Percentiles rank a stretch among this genome's conserved stretches.
These are phyloP conservation scores for Tylochromis polylepis DNA, from an alignment of 2,113 vertebrate species.

Conservation along the genomic window DNA sequence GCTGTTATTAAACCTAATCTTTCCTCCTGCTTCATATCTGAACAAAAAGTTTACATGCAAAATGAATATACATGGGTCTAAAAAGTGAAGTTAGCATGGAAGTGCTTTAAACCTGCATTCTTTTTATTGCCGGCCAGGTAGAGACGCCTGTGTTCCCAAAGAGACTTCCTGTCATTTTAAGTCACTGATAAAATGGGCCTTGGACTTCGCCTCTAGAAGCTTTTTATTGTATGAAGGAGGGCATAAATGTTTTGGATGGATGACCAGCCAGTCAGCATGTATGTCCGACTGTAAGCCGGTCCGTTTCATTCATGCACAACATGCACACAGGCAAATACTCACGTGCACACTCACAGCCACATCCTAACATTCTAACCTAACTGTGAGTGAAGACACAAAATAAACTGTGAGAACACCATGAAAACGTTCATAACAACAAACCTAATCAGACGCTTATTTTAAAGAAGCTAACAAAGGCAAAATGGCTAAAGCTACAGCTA, in stretches of 20 bases:
- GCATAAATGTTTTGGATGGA: background rate
- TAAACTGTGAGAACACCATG: too few species aligned
- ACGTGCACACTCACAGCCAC: background rate
- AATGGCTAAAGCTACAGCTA: background rate
- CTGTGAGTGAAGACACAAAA: too few species aligned
- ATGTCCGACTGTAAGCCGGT: background rate
- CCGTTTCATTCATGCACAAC: background rate
- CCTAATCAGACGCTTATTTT: background rate
- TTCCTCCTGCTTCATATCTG: background rate
- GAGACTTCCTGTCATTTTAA: too few species aligned
- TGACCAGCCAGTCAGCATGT: background rate
- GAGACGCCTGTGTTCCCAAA: too few species aligned
- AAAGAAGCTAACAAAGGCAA: background rate
- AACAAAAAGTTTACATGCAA: background rate
- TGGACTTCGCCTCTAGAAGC: too few species aligned
- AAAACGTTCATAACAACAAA: background rate
- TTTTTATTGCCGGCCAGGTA: too few species aligned
- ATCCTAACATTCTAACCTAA: background rate
- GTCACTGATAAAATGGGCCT: too few species aligned
- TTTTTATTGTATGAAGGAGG: background rate
- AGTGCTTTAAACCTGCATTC: too few species aligned
- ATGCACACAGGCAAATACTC: background rate
- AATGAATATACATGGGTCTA: background rate
- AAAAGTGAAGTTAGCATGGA: too few species aligned
- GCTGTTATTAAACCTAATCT: background rate